Percentiles rank a stretch among this genome's conserved stretches.
Conservation (phyloP, 2,797 vertebrate genomes). For the Ctenopoma kingsleyae region DNA sequence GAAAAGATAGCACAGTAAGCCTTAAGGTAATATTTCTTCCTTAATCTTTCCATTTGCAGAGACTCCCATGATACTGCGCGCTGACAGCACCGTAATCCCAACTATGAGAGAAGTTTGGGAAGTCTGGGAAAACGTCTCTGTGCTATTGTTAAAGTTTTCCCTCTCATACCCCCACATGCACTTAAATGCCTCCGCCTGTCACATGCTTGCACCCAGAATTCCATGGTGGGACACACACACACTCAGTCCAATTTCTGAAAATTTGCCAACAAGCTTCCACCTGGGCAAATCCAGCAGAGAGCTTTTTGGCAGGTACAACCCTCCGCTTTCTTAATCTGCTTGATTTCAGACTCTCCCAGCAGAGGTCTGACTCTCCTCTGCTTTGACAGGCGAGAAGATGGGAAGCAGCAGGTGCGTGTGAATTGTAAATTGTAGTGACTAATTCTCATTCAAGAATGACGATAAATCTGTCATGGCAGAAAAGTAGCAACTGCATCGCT, state of each 20-base stretch:
- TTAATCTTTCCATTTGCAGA: constrained; percentile 78
- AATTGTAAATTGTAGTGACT: not conserved
- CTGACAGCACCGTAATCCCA: constrained; percentile 72
- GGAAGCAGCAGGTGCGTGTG: constrained; percentile 18
- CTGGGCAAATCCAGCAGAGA: constrained; percentile 52
- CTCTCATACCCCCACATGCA: constrained; percentile 10
- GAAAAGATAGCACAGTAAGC: constrained; percentile 66
- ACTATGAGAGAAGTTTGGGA: constrained; percentile 58
- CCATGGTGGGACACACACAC: not conserved
- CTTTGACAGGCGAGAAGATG: constrained; percentile 48
- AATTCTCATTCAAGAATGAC: constrained; percentile 15
- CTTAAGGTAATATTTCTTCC: constrained; percentile 65
- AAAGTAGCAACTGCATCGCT: not conserved
- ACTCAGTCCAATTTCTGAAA: constrained; percentile 38
- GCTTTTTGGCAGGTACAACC: constrained; percentile 58
- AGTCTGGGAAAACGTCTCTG: constrained; percentile 41
- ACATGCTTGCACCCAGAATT: not conserved
- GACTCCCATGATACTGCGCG: constrained; percentile 61
- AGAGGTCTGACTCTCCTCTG: constrained; percentile 38
- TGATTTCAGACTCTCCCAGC: constrained; percentile 66
- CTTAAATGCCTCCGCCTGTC: constrained; percentile 34
- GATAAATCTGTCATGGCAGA: not conserved
- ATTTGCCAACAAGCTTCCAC: constrained; percentile 26
- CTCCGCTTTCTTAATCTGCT: constrained; percentile 64
- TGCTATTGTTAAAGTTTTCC: constrained; percentile 50